phyloP scores from a whole-genome alignment of 2,888 invertebrate species.

The Lasioglossum figueresi region DNA sequence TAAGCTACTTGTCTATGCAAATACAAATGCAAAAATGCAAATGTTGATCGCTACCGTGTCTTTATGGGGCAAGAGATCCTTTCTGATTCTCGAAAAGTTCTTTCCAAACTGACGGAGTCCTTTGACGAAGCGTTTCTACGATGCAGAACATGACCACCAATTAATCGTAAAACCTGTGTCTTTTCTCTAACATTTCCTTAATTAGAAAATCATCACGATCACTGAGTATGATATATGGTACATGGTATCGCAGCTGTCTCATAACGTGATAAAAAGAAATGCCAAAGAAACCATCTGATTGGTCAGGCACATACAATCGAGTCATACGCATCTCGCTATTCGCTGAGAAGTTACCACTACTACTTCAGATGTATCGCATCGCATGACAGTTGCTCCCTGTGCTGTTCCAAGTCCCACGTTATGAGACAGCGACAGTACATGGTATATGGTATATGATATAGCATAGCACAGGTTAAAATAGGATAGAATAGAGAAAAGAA shows the following conservation, averaged over 20 bases:
- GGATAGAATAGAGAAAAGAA: slow-evolving; percentile 2
- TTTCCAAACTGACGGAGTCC: slow-evolving; percentile 99
- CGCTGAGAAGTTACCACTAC: neutral
- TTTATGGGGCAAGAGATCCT: slow-evolving; percentile 98
- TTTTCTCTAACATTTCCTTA: neutral
- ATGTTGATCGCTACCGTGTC: slow-evolving; percentile 89
- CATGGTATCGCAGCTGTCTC: neutral
- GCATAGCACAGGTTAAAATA: neutral
- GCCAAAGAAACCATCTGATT: neutral
- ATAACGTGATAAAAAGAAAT: neutral
- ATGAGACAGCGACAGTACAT: neutral
- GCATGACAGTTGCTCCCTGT: neutral
- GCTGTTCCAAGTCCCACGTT: neutral
- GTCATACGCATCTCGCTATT: neutral
- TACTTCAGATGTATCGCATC: neutral
- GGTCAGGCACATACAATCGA: neutral
- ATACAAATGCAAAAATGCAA: neutral
- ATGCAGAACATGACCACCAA: slow-evolving; percentile 42
- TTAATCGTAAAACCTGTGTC: slow-evolving; percentile 14
- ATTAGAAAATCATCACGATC: neutral
- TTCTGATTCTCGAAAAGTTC: slow-evolving; percentile 98
- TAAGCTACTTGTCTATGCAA: neutral
- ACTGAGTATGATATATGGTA: neutral
- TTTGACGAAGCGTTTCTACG: slow-evolving; percentile 97
- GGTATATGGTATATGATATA: neutral